Percentiles rank a stretch among this genome's conserved stretches.
Conservation (phyloP, 2,113 vertebrate species). For the Gobio gobio region DNA sequence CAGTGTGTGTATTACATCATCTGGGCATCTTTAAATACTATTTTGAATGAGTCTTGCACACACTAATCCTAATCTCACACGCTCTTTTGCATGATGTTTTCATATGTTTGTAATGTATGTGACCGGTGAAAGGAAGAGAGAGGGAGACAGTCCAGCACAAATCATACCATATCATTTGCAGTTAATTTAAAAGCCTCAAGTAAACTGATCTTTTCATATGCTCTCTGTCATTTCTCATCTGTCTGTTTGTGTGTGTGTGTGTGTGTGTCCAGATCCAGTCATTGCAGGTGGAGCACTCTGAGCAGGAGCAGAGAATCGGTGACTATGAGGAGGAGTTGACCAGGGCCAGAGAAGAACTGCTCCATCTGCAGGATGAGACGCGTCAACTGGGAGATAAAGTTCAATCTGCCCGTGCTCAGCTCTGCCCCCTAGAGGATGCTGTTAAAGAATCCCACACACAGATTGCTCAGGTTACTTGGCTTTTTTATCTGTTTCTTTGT, state of each 20-base stretch:
- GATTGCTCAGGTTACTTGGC: slow-evolving; percentile 83
- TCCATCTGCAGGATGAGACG: slow-evolving; percentile 90
- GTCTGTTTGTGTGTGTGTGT: not conserved
- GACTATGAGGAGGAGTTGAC: slow-evolving; percentile 89
- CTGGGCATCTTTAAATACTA: not conserved
- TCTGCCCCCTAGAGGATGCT: slow-evolving; percentile 89
- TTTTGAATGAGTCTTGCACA: not conserved
- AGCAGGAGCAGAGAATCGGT: slow-evolving; percentile 90
- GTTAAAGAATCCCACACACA: slow-evolving; percentile 90
- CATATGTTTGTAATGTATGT: not conserved
- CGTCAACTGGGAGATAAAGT: slow-evolving; percentile 87
- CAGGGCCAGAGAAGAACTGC: slow-evolving; percentile 89
- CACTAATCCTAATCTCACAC: not conserved
- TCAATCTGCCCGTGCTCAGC: slow-evolving; percentile 85
- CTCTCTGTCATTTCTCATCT: not conserved
- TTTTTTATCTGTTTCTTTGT: not conserved
- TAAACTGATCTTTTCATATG: not conserved
- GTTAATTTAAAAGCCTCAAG: not conserved
- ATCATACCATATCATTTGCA: not conserved
- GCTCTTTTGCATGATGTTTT: slow-evolving; percentile 3
- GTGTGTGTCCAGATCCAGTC: slow-evolving; percentile 82
- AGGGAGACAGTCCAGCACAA: not conserved
- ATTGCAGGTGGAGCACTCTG: slow-evolving; percentile 87
- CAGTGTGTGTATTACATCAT: not conserved
- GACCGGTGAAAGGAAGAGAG: not conserved